Percentiles rank a stretch among this genome's conserved stretches.
Conservation (phyloP, 35 echinoderm and acorn worm species). For the Anneissia japonica region DNA sequence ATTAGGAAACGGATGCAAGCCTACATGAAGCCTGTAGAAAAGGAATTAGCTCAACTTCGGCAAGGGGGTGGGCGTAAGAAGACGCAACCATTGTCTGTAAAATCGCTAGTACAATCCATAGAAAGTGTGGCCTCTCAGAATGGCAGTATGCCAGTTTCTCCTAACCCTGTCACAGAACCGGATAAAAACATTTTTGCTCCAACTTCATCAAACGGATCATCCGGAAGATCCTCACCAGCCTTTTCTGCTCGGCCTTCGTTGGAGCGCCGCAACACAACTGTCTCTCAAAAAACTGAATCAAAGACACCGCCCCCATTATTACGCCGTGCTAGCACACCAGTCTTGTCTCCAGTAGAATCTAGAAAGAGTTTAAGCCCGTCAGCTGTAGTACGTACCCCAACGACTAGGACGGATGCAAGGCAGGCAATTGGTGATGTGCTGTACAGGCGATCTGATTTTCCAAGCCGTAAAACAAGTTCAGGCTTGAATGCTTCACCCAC, state of each 20-base stretch:
- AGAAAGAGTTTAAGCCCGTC: not conserved
- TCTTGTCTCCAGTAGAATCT: not conserved
- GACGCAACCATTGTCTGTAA: not conserved
- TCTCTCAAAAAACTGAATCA: not conserved
- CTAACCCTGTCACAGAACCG: not conserved
- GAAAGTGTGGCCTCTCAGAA: not conserved
- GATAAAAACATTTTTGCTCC: not conserved
- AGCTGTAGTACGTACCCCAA: slow-evolving; percentile 7
- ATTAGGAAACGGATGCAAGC: slow-evolving; percentile 64
- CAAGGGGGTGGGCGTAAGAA: not conserved
- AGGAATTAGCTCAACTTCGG: slow-evolving; percentile 27
- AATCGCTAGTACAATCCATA: not conserved
- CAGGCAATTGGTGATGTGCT: slow-evolving; percentile 75
- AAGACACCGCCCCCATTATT: not conserved
- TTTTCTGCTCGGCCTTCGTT: not conserved
- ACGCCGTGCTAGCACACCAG: not conserved
- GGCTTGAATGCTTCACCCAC: not conserved
- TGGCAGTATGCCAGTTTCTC: not conserved
- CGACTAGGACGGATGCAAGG: slow-evolving; percentile 60
- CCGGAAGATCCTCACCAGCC: not conserved
- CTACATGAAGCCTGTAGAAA: slow-evolving; percentile 58
- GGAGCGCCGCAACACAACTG: not conserved
- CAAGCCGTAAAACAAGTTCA: not conserved
- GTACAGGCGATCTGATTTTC: slow-evolving; percentile 50
- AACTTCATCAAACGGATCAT: not conserved